phyloP scores from a whole-genome alignment of 2,888 invertebrate species.

The Ernsta delagoae region DNA sequence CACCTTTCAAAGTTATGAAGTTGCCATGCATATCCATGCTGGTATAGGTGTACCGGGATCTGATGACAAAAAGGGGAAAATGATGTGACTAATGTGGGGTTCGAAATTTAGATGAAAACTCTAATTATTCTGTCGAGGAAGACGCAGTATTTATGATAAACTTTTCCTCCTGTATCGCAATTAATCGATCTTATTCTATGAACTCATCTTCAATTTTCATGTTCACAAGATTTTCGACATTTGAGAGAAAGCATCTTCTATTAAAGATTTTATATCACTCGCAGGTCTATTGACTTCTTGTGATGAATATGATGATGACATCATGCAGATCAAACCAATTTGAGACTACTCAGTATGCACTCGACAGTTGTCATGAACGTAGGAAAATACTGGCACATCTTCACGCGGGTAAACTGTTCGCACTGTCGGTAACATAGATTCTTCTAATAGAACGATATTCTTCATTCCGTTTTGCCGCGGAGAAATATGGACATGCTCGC shows the following conservation, averaged over 20 bases:
- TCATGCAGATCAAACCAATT: too few species aligned
- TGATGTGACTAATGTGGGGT: background rate
- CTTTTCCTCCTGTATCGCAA: background rate
- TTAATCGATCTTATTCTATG: background rate
- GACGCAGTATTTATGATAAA: background rate
- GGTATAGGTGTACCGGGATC: background rate
- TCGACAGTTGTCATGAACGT: too few species aligned
- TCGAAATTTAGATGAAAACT: constrained; percentile 6
- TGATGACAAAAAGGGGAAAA: too few species aligned
- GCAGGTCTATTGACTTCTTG: too few species aligned
- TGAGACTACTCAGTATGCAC: too few species aligned
- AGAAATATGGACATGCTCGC: too few species aligned
- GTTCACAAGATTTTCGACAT: constrained; percentile 33
- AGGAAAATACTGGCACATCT: too few species aligned
- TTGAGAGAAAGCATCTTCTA: constrained; percentile 33
- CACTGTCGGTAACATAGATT: too few species aligned
- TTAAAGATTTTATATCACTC: constrained; percentile 23
- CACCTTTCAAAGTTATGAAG: background rate
- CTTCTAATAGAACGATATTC: too few species aligned
- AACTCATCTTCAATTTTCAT: constrained; percentile 34
- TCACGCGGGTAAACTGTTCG: too few species aligned
- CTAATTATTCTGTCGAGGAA: background rate
- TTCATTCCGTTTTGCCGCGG: too few species aligned
- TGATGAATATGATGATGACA: too few species aligned
- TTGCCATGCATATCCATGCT: background rate